Evolutionary conservation across 2,113 vertebrate genomes (phyloP).

Genomic region (Paraplagusia blochii): DNA sequence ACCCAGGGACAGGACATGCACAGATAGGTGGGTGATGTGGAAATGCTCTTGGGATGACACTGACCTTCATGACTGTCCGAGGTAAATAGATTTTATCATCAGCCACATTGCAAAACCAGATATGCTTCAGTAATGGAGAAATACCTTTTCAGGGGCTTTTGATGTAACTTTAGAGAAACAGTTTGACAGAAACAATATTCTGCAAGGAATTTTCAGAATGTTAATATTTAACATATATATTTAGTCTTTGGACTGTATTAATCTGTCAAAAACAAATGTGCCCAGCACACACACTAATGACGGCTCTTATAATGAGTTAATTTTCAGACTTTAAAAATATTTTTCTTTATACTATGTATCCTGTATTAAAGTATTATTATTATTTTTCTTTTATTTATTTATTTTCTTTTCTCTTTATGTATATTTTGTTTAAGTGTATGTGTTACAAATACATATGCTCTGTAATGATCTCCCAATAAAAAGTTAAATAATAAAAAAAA

Average conservation of each 20-base stretch:
- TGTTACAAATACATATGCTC: no score
- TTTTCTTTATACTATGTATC: no score
- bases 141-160: slow-evolving; percentile 5
- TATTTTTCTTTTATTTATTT: no score
- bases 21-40: slow-evolving; percentile 6
- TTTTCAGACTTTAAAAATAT: no score
- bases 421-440: no score
- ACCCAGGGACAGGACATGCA: neutral
- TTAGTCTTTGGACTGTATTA: neutral
- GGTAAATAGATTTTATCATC: slow-evolving; percentile 12
- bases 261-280: neutral
- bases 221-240: no score
- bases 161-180: neutral
- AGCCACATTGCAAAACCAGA: slow-evolving; percentile 6
- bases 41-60: slow-evolving; percentile 6
- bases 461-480: no score
- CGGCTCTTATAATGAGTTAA: no score
- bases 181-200: neutral
- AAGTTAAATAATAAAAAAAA: no score
- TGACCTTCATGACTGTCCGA: slow-evolving; percentile 29
- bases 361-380: no score
- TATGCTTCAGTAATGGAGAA: slow-evolving; percentile 1
- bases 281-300: no score
- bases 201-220: neutral
- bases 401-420: no score